A percentile compares a stretch with the other conserved stretches of the same genome.
Conservation (phyloP, 1,140 invertebrate species). For the Drosophila leontia region DNA sequence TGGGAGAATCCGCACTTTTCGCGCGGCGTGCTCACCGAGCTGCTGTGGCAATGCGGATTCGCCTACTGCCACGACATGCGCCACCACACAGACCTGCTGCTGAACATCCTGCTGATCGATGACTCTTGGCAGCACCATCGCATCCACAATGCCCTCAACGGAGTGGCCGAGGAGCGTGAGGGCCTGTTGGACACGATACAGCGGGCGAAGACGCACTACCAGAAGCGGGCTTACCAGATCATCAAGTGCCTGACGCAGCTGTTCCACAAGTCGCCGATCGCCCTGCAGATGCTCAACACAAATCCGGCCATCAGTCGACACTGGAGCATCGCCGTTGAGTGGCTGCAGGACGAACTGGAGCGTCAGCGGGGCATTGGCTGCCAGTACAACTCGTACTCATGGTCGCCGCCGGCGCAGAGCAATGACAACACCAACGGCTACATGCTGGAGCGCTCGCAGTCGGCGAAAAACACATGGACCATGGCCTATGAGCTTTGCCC, state of each 20-base stretch:
- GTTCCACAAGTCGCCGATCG: constrained; percentile 92
- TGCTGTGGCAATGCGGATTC: constrained; percentile 97
- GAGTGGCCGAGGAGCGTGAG: constrained; percentile 95
- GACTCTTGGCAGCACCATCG: constrained; percentile 98
- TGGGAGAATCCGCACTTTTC: constrained; percentile 99
- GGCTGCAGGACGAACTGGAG: constrained; percentile 98
- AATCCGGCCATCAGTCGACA: constrained; percentile 92
- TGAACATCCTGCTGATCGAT: constrained; percentile 94
- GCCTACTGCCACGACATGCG: constrained; percentile 97
- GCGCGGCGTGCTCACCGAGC: constrained; percentile 93
- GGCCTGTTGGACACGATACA: constrained; percentile 97
- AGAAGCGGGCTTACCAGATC: constrained; percentile 98
- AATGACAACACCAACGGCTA: constrained; percentile 98
- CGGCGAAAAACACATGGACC: constrained; percentile 95
- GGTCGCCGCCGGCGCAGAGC: constrained; percentile 96
- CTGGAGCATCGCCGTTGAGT: constrained; percentile 95
- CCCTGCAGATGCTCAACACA: constrained; percentile 91
- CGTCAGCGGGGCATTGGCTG: constrained; percentile 86
- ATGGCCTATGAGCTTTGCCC: constrained; percentile 93
- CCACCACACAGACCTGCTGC: constrained; percentile 95
- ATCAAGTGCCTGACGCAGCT: constrained; percentile 97
- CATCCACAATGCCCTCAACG: constrained; percentile 96
- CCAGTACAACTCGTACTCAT: constrained; percentile 92
- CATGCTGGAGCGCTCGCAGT: constrained; percentile 96
- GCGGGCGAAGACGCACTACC: constrained; percentile 96